Evolutionary conservation across 2,888 invertebrate genomes (phyloP), one percentile per base, ranked within the genome.

Genomic region (Sturmia bella): DNA sequence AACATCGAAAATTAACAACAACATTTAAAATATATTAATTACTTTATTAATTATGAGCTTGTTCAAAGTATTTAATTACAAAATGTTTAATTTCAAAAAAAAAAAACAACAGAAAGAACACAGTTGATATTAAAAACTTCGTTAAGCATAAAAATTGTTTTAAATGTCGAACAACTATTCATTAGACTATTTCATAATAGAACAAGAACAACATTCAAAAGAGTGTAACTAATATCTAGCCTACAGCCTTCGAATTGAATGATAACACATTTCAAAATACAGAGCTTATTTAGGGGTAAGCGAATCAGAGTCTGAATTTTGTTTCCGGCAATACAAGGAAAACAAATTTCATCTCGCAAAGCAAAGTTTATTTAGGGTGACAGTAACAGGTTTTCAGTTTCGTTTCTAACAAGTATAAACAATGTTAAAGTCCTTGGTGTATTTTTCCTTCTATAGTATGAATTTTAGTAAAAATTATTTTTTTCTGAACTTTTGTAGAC

Each of bases 1-100:
- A 87, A 89, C 89, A 89, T 87, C 86, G 84, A 87, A 73, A 78
- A 84, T 75, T 84, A 88, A 88, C 88, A 88, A 88, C 89, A 89
- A 88, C 87, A 88, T 84, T 84, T 85, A 87, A 86, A 85, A 86
- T 86, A 70, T 70, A 75, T 59, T 70, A 70, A 75, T 75, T 75
- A 70, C 69, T 80, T 39, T 37, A 56, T 61, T 54, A 68, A 66
- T 72, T 59, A 69, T 70, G 24, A 11, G 57, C 43, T 74, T 66
- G 15, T 37, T 54, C 37, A 3, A 41, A 32, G 45, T n/a, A 9
- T 52, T 15, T 45, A 13, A 27, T 57, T 41, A 19, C 4, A 43
- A 2, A 24, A 66, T 63, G n/a, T n/a, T n/a, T n/a, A n/a, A n/a
- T n/a, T n/a, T 83, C 70, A 83, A 85, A 70, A 13, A 54, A 85